Evolutionary conservation across 2,797 vertebrate genomes (phyloP).

Genomic region (Sorex maritimensis): DNA sequence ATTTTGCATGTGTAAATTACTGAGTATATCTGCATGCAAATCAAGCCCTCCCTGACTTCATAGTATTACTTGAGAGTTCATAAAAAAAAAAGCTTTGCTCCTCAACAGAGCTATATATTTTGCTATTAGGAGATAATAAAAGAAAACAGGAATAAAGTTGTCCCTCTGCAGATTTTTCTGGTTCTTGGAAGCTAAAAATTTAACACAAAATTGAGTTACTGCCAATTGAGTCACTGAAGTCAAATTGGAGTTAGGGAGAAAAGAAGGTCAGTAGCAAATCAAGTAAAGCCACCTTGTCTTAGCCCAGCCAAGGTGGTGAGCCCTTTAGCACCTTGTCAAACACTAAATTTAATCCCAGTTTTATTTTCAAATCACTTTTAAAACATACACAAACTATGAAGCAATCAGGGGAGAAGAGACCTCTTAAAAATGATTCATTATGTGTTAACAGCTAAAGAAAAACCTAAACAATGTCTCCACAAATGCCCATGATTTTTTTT

Average conservation of each 20-base stretch:
- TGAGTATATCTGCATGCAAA: rapidly evolving
- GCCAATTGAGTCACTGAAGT: background rate
- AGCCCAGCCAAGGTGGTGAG: conserved; percentile 74
- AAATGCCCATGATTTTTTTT: conserved; percentile 85
- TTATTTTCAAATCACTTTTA: conserved; percentile 83
- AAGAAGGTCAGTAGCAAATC: conserved; percentile 66
- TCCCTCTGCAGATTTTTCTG: background rate
- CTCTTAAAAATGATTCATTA: conserved; percentile 85
- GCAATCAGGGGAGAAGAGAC: conserved; percentile 44
- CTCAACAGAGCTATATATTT: background rate
- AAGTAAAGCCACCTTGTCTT: conserved; percentile 79
- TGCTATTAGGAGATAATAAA: conserved; percentile 45
- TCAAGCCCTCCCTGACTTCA: background rate
- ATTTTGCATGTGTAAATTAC: background rate
- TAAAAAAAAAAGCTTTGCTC: conserved; percentile 45
- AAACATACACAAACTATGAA: conserved; percentile 75
- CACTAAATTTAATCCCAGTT: conserved; percentile 84
- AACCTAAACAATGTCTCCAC: conserved; percentile 86
- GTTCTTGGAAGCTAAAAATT: conserved; percentile 62
- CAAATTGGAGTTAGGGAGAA: background rate
- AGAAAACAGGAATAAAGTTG: background rate
- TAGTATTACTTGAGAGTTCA: background rate
- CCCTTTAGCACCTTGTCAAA: conserved; percentile 86
- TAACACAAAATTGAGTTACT: conserved; percentile 41
- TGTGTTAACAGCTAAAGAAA: conserved; percentile 88